A percentile compares a stretch with the other conserved stretches of the same genome.
Conservation (phyloP, 2,113 vertebrate genomes). For the Tachysurus vachellii region DNA sequence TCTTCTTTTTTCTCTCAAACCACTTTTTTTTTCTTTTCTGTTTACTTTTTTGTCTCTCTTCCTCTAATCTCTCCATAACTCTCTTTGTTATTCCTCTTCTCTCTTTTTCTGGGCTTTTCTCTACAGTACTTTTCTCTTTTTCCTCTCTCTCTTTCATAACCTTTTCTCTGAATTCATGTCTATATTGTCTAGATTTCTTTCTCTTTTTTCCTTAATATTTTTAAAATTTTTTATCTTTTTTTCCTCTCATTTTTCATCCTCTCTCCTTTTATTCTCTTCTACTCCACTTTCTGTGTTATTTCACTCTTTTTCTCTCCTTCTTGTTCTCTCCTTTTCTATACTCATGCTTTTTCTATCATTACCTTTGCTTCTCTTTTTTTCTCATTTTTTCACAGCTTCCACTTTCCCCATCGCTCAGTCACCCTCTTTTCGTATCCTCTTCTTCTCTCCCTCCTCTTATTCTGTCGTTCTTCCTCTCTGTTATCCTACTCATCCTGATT, state of each 20-base stretch:
- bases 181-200: neutral
- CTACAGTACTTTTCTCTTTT: neutral
- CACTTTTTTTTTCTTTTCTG: too few species aligned
- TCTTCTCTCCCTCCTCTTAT: neutral
- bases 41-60: neutral
- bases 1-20: neutral
- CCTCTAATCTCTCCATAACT: neutral
- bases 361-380: neutral
- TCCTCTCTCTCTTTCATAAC: neutral
- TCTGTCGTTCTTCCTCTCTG: neutral
- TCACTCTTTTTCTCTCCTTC: neutral
- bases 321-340: neutral
- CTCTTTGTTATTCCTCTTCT: neutral
- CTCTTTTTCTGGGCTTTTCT: neutral
- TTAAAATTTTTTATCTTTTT: neutral
- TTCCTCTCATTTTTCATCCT: neutral
- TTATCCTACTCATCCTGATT: neutral
- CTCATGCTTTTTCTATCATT: conserved; percentile 27
- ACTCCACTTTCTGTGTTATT: neutral
- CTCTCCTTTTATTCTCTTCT: conserved; percentile 11
- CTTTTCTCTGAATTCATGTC: neutral
- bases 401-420: neutral
- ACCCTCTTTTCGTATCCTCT: neutral
- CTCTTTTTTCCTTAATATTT: neutral
- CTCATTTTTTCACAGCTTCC: too few species aligned